Percentiles rank a stretch among this genome's conserved stretches.
Evolutionary conservation across 2,113 vertebrate species (phyloP).

Genomic region (Brevimyrus niger): DNA sequence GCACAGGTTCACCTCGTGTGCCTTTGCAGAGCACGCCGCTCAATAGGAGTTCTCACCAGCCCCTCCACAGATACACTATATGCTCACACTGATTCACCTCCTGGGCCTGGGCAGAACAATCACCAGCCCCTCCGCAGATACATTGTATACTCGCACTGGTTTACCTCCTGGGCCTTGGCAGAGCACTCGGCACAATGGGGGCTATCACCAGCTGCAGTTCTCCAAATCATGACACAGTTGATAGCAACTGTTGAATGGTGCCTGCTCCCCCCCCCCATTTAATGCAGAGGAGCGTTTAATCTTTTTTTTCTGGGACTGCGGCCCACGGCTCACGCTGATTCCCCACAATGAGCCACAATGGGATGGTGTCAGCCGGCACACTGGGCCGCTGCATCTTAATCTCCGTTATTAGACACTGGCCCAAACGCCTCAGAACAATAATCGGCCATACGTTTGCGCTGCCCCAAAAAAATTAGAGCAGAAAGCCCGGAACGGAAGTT

Average conservation of each 20-base stretch:
- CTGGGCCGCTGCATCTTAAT: conserved; percentile 38
- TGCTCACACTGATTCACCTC: fast-evolving
- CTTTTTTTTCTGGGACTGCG: conserved; percentile 26
- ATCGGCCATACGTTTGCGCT: conserved; percentile 19
- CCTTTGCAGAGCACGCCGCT: too few relatives aligned
- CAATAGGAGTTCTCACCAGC: conserved; percentile 18
- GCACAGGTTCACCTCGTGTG: too few relatives aligned
- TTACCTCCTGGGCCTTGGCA: background rate
- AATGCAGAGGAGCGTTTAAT: conserved; percentile 31
- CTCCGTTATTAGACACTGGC: conserved; percentile 34
- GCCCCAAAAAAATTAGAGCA: conserved; percentile 8
- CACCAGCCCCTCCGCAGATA: background rate
- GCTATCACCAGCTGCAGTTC: conserved; percentile 37
- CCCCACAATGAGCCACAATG: conserved; percentile 33
- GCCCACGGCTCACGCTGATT: conserved; percentile 34
- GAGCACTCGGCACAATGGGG: conserved; percentile 15
- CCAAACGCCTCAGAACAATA: conserved; percentile 26
- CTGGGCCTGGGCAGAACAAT: background rate
- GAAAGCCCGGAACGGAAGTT: conserved; percentile 30
- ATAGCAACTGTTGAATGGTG: conserved; percentile 46
- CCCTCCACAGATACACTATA: too few relatives aligned
- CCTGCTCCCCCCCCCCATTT: conserved; percentile 13
- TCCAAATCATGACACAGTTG: conserved; percentile 41
- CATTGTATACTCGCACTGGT: background rate
- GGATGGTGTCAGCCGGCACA: conserved; percentile 27